Base-by-base conservation (phyloP, 2,888 invertebrate genomes). In the Drosophila gaucha region DNA sequence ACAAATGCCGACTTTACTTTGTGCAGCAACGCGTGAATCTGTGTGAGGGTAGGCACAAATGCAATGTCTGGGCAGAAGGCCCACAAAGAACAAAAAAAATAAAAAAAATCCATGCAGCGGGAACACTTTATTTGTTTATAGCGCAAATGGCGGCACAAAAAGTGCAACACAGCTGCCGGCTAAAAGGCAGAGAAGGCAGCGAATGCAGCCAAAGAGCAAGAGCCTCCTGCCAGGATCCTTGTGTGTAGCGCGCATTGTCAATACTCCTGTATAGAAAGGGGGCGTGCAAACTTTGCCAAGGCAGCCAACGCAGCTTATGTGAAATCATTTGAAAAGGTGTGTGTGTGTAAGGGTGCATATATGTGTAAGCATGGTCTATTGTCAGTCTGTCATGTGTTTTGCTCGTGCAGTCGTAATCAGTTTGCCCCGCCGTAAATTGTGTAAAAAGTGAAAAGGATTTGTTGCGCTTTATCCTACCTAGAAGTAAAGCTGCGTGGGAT, bases 1-100 rank as follows among this genome's bases (percentile, higher is more conserved):
- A 67, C 58, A 80, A 80, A 80, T 71, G 80, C 86, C 80, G 80
- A 80, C 88, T 89, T 89, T 88, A 78, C 80, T 89, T 89, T 89
- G 89, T 89, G 86, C 83, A 89, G 39, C 86, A 83, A 79, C 73
- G 73, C 89, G 80, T 88, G 74, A 89, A 89, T 74, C 82, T 47
- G 68, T 46, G 67, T 28, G 39, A 9, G 6, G 30, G 63, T 46
- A 56, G 67, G 69, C 57, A 44, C 55, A 68, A 83, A 68, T 75
- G 82, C 78, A 83, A 82, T 63, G 85, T 82, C 80, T 77, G 52
- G 69, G 80, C 63, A 56, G 41, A 38, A 50, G 33, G 60, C 50
- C 44, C 39, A 51, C 54, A 71, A 35, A 67, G n/a, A 24, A 20
- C 20, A 4, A 36, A 18, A 22, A n/a, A 22, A 38, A 12, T 38